Evolutionary conservation across 1,140 invertebrate species (phyloP), one percentile per base, ranked within the genome.

Genomic region (Meloidogyne exigua): DNA sequence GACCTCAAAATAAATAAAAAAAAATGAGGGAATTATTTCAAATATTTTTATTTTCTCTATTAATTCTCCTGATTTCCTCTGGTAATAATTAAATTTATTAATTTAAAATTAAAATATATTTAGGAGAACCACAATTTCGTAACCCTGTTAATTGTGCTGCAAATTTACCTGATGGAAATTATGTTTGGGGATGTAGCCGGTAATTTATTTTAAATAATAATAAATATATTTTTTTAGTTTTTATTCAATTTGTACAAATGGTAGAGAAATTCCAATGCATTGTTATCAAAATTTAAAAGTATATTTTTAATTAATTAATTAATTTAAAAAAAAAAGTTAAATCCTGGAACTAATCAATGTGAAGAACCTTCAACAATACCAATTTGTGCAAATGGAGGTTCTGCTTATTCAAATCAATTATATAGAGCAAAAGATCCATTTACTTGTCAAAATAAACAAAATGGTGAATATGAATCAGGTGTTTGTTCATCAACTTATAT

Each of bases 171-270:
- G 74, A 78, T 36, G 76, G 76, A 28, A 78, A 78, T 26, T 78
- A 78, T 69, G 76, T 78, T 42, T 78, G 74, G 74, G 76, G 71
- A 18, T 78, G 76, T 28, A 49, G 32, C 65, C 72, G 25, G 62
- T 57, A 70, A 18, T 2, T 42, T 70, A 39, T 69, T 69, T 36
- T 36, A 23, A 68, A 68, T 10, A 11, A 32, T 68, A 11, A 32
- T 68, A 42, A 32, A 32, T 69, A 2, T 10, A 57, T 21, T 49
- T 57, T 44, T 11, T 25, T 18, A 57, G 76, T 21, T 78, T 66
- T 39, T 78, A 78, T 66, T 75, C 76, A 28, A 77, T 78, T n/a
- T 78, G 76, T 49, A 28, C 76, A 28, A 78, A 78, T 49, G 67
- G 74, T 12, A 13, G 42, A 7, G 76, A 78, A 67, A 49, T 68